Evolutionary conservation across 2,113 vertebrate genomes (phyloP), one percentile per base, ranked within the genome.

Genomic region (Poicephalus gulielmi): DNA sequence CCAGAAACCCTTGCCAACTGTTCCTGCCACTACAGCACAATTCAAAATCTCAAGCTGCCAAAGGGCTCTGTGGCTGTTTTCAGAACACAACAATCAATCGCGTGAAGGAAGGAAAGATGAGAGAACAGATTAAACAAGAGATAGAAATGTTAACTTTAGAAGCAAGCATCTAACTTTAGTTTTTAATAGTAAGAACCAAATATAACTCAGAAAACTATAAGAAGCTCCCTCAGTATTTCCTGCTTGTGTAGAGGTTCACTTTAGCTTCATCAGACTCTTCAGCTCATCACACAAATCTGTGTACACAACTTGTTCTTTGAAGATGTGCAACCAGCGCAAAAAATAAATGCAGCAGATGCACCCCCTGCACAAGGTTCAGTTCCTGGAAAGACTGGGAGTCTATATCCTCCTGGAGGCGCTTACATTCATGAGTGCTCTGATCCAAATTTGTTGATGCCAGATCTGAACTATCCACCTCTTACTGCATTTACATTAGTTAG

Each of bases 31-130:
- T 89, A 91, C 92, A 95, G 95, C 94, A 96, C 96, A 95, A 95
- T 93, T 97, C 95, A 94, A 96, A 94, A 91, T 92, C 88, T 96
- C 92, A 93, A 93, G 92, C 94, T 96, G 96, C 86, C 95, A 95
- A 92, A 92, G 71, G 94, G 81, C 83, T 94, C 96, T 84, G 92
- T 81, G 68, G 81, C 86, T 92, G 94, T 95, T 96, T 95, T 93
- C 88, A 95, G 96, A 94, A 90, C n/a, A 68, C 83, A 79, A 86
- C 88, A 94, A 95, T 96, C 95, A 94, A 96, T 95, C 95, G 96
- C 37, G 66, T 50, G 92, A 94, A 92, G 90, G 88, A 93, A 94
- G 64, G 88, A 57, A 96, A 94, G 88, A 96, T 91, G 90, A 93
- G 90, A 94, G 85, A 95, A 74, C 76, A 94, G 87, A 95, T 97